Conservation (phyloP, 1,140 invertebrate species). For the Drosophila erecta region DNA sequence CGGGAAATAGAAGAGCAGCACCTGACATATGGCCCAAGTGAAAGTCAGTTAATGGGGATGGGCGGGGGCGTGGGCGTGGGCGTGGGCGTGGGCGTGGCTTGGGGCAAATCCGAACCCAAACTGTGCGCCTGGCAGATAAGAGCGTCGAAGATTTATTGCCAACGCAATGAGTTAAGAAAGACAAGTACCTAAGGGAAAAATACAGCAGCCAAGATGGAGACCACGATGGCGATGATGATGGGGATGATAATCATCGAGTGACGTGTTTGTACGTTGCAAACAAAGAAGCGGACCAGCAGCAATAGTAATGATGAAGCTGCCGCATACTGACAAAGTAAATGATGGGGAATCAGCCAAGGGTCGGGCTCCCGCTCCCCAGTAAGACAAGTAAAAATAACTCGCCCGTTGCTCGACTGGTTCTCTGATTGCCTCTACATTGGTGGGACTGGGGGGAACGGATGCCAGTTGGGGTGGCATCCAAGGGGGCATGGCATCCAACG, state of each 20-base stretch:
- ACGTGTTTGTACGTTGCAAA: conserved; percentile 60
- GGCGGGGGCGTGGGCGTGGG: neutral
- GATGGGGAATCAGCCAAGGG: conserved; percentile 73
- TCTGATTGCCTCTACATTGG: conserved; percentile 51
- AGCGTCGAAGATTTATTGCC: conserved; percentile 82
- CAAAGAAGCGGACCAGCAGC: conserved; percentile 35
- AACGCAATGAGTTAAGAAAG: conserved; percentile 84
- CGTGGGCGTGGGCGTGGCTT: conserved; percentile 1
- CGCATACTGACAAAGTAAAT: conserved; percentile 83
- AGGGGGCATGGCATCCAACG: neutral
- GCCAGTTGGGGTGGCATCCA: neutral
- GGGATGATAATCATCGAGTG: conserved; percentile 58
- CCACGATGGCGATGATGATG: conserved; percentile 9
- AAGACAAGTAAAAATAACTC: conserved; percentile 27
- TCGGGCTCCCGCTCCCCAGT: conserved; percentile 14
- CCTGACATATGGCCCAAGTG: conserved; percentile 32
- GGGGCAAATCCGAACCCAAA: conserved; percentile 34
- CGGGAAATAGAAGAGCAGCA: neutral
- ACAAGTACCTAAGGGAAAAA: conserved; percentile 79
- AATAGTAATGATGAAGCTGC: conserved; percentile 83
- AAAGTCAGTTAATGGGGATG: conserved; percentile 13
- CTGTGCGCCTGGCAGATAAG: conserved; percentile 79
- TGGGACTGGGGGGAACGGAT: neutral
- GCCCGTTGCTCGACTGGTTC: conserved; percentile 50
- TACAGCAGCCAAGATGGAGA: conserved; percentile 44